Percentiles rank a stretch among this genome's conserved stretches.
phyloP scores from a whole-genome alignment of 2,113 vertebrate genomes.

The Xerus inauris region DNA sequence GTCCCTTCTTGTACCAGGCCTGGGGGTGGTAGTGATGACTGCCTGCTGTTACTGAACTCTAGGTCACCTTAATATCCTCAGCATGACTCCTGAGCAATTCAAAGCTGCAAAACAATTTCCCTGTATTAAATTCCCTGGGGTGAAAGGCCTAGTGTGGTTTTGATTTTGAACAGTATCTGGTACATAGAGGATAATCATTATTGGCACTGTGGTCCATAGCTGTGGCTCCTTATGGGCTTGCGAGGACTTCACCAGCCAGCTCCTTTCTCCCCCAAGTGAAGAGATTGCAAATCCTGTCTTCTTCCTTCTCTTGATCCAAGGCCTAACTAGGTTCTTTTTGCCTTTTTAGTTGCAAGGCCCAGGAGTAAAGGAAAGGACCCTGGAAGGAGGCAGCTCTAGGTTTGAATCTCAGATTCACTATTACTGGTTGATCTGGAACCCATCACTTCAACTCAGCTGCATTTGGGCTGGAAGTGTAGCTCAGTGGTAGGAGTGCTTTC shows the following conservation, averaged over 20 bases:
- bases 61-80: background rate
- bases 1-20: background rate
- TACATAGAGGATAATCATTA: background rate
- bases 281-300: background rate
- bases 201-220: background rate
- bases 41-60: background rate
- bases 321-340: background rate
- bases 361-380: background rate
- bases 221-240: background rate
- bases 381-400: background rate
- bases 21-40: background rate
- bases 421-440: background rate
- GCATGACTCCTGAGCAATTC: background rate
- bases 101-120: background rate
- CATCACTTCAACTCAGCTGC: background rate
- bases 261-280: background rate
- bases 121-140: background rate
- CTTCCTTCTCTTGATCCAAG: background rate
- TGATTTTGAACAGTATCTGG: background rate
- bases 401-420: slow-evolving; percentile 41
- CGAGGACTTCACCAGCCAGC: background rate
- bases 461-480: background rate
- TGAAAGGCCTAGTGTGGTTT: background rate
- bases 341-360: background rate
- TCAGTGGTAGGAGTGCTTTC: background rate